phyloP scores from a whole-genome alignment of 2,797 vertebrate genomes.

The Myotis pilosus region DNA sequence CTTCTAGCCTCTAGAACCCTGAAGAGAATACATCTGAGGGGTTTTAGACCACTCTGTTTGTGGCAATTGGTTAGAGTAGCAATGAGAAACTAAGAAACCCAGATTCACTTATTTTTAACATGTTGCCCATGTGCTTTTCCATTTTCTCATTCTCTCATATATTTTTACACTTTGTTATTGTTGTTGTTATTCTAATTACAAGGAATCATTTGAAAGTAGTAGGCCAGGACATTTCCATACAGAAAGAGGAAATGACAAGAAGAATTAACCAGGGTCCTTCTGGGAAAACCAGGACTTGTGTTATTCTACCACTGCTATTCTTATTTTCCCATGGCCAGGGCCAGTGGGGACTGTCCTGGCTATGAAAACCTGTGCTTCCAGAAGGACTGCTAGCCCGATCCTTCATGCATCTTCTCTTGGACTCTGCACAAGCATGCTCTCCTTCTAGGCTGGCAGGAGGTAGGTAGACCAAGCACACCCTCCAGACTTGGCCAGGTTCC shows the following conservation, averaged over 20 bases:
- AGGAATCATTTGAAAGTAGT: not conserved
- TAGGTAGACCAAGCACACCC: accelerated
- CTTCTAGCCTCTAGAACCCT: not conserved
- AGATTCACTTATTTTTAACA: not conserved
- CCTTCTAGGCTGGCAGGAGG: accelerated
- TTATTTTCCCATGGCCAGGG: not conserved
- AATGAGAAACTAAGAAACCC: not conserved
- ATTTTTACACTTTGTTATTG: not conserved
- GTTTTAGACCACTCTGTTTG: not conserved
- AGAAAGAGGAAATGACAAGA: not conserved
- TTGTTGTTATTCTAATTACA: not conserved
- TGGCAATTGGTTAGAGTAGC: no score
- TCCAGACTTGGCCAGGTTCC: accelerated
- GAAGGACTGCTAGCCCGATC: no score
- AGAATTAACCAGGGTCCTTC: not conserved
- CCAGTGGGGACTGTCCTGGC: not conserved
- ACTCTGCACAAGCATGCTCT: accelerated
- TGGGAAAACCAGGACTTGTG: not conserved
- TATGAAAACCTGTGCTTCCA: accelerated
- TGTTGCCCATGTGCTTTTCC: not conserved
- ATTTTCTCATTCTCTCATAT: not conserved
- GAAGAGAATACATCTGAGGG: not conserved
- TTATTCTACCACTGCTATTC: accelerated
- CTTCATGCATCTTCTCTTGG: accelerated
- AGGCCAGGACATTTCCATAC: not conserved